These are phyloP conservation scores for Macroglossus sobrinus DNA, from an alignment of 2,113 vertebrate genomes.

Conservation along the genomic window DNA sequence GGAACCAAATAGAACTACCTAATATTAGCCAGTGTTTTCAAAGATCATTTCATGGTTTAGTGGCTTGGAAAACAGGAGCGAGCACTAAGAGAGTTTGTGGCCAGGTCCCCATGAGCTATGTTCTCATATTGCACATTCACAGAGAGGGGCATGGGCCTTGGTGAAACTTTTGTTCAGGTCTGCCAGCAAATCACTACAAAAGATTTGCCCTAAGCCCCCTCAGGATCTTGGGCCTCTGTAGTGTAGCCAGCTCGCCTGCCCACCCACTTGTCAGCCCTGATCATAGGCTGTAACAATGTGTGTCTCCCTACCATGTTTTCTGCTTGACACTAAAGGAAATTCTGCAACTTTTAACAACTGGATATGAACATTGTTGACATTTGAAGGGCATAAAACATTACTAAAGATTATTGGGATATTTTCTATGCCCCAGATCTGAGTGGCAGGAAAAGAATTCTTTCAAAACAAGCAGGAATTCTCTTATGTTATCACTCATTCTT, in stretches of 20 bases:
- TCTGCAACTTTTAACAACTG: not conserved
- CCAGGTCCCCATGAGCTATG: fast-evolving
- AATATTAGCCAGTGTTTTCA: not conserved
- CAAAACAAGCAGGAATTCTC: not conserved
- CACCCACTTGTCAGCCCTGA: too few relatives aligned
- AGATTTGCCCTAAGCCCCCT: not conserved
- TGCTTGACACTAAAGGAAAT: not conserved
- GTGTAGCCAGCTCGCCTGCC: not conserved
- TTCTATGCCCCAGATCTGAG: not conserved
- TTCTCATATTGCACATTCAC: not conserved
- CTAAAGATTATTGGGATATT: not conserved
- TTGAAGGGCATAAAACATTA: not conserved
- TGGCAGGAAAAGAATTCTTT: not conserved
- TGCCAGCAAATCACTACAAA: not conserved
- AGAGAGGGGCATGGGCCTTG: not conserved
- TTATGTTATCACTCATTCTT: not conserved
- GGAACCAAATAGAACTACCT: not conserved
- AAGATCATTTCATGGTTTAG: not conserved
- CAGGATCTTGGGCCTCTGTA: not conserved
- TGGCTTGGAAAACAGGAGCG: not conserved
- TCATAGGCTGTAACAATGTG: not conserved
- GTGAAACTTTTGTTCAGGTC: not conserved
- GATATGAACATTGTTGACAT: not conserved
- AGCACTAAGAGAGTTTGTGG: not conserved
- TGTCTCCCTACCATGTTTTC: not conserved